Evolutionary conservation across 2,888 invertebrate genomes (phyloP), one percentile per base, ranked within the genome.

Genomic region (Scaptomyza polygonia): DNA sequence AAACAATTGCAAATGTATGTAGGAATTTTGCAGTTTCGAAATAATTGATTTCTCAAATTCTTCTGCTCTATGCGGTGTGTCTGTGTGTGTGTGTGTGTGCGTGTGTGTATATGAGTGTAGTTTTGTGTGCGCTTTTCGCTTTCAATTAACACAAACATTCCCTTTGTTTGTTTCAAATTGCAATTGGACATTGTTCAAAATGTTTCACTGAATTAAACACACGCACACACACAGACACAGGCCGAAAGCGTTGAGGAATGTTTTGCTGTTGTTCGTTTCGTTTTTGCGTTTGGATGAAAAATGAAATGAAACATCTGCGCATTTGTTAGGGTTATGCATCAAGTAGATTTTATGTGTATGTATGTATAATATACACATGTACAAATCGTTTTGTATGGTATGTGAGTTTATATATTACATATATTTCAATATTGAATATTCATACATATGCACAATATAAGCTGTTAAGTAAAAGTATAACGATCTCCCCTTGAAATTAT

Each of bases 121-220:
- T 69, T 43, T 43, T 32, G 32, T 49, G 25, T 64, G 67, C 70
- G 80, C 82, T 86, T 86, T 71, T 81, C 83, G 86, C 87, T 85
- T 85, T 84, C 86, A 84, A 84, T 84, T 87, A 84, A 87, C 79
- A 84, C 86, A 87, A 87, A 82, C 86, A 85, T 85, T 87, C 67
- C 72, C 79, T 79, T 83, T 86, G 85, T 83, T 87, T 83, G 88
- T 83, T 87, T 83, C 74, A 85, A 85, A 87, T 83, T 74, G 87
- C 88, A 79, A 48, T 48, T 77, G 86, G 77, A 85, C 72, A 87
- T 87, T 85, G 88, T 87, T 81, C 53, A 76, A 85, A 86, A 78
- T 82, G 79, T 77, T 85, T 85, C 74, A 85, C 70, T 69, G 76
- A 78, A 81, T 79, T 72, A 78, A 70, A 70, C 39, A 7, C 6